Base-by-base conservation (phyloP, 2,888 invertebrate species). In the Trilocha varians region DNA sequence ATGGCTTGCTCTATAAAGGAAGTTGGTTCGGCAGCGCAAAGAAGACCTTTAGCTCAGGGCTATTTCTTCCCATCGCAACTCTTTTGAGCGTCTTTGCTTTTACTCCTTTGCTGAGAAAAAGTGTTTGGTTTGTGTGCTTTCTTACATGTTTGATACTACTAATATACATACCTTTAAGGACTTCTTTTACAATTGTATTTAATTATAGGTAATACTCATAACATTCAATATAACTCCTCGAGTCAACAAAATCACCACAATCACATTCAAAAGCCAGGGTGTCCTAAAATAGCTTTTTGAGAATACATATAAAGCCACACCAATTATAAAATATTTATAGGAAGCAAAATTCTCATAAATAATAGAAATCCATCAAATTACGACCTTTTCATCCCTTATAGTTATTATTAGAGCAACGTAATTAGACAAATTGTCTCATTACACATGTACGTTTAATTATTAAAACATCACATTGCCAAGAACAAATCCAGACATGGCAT, bases 1-100 rank as follows among this genome's bases (percentile, higher is more conserved):
- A 70, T 68, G 70, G 62, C 62, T 69, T 70, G 61, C 55, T 59
- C 49, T 60, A 44, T 59, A 54, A 60, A 58, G 55, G 45, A 47
- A 48, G 53, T 25, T 47, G 56, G 48, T 54, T 53, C 41, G 37
- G 43, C 52, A 59, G 65, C 63, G 68, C 65, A 68, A 67, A 74
- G 66, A 57, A 64, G 62, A 72, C 70, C 70, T 70, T 66, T 66
- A 52, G 72, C 74, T 66, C 45, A 46, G 47, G 70, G 71, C 68
- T 59, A 55, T 69, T 61, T 56, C 52, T 58, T 61, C 59, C 62
- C 66, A 56, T 57, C 59, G 57, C 54, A 53, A 53, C 61, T 65
- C 62, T 65, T 66, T 59, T 47, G 50, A 46, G 36, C 43, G 42
- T 46, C 44, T 45, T 44, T 53, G 52, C 52, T 55, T 54, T 50